A percentile compares a stretch with the other conserved stretches of the same genome.
Conservation (phyloP, 2,888 invertebrate genomes). For the Mamestra brassicae region DNA sequence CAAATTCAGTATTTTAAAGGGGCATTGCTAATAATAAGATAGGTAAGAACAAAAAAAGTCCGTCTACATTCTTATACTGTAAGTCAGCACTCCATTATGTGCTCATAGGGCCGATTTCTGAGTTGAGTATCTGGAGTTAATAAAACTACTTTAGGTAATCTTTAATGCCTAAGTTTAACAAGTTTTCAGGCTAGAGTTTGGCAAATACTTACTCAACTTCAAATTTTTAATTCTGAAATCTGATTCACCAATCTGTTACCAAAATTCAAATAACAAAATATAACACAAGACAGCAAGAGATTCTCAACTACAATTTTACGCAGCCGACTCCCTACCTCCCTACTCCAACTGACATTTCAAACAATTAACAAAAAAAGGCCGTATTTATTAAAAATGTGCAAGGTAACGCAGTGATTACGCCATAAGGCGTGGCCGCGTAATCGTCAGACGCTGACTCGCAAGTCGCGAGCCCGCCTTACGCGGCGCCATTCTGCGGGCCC, state of each 20-base stretch:
- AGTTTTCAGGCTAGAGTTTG: no score
- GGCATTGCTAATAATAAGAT: no score
- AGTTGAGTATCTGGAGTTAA: neutral
- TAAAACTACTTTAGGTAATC: no score
- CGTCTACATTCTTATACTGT: no score
- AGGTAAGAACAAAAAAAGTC: no score
- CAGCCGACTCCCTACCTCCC: neutral
- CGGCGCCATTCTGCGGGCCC: slow-evolving; percentile 61
- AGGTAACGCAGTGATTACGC: slow-evolving; percentile 79
- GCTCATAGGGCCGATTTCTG: neutral
- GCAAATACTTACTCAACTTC: no score
- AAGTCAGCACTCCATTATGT: no score
- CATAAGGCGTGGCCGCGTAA: slow-evolving; percentile 82
- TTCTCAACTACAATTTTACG: slow-evolving; percentile 8
- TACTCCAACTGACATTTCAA: slow-evolving; percentile 36
- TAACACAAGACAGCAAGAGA: no score
- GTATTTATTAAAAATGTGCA: slow-evolving; percentile 84
- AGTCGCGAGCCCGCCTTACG: slow-evolving; percentile 68
- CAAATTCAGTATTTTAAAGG: no score
- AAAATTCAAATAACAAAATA: neutral
- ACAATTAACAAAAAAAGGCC: slow-evolving; percentile 69
- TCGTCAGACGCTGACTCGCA: slow-evolving; percentile 86
- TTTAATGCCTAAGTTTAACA: no score
- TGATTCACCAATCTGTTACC: neutral
- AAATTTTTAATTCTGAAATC: neutral